Percentiles rank a stretch among this genome's conserved stretches.
Conservation (phyloP, 64 coral and sea anemone genomes). For the Pachyseris speciosa region DNA sequence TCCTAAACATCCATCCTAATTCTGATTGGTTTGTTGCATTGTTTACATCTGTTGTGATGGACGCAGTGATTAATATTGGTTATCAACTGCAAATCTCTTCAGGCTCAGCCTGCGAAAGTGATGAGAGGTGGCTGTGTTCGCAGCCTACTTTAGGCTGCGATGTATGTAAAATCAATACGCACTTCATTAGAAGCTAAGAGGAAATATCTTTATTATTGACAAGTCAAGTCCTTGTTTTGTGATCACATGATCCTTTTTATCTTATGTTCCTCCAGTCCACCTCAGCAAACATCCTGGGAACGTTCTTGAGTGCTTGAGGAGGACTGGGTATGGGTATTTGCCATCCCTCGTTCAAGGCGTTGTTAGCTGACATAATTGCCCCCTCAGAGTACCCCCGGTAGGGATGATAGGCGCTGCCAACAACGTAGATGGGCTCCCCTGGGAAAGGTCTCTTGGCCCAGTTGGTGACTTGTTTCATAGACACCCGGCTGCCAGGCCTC, state of each 20-base stretch:
- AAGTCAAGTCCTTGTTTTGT: neutral
- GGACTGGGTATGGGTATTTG: conserved; percentile 6
- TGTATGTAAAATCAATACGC: neutral
- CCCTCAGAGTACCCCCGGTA: conserved; percentile 52
- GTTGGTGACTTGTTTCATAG: conserved; percentile 35
- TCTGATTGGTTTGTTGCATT: too few relatives aligned
- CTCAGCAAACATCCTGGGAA: neutral
- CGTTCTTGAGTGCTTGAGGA: neutral
- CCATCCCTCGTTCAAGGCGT: conserved; percentile 67
- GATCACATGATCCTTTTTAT: neutral
- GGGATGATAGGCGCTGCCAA: conserved; percentile 60
- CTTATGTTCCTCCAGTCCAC: conserved; percentile 29
- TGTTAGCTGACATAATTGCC: conserved; percentile 35
- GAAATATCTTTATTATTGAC: neutral
- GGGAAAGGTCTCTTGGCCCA: conserved; percentile 58
- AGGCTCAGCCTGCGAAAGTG: too few relatives aligned
- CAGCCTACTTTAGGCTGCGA: too few relatives aligned
- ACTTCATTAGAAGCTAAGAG: neutral
- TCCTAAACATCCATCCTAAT: too few relatives aligned
- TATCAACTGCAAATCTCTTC: too few relatives aligned
- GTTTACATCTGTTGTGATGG: too few relatives aligned
- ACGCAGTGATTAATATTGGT: too few relatives aligned
- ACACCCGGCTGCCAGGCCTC: conserved; percentile 29
- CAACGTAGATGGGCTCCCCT: conserved; percentile 20
- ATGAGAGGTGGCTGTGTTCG: too few relatives aligned